These are phyloP conservation scores for Lingula anatina DNA, from an alignment of 2,888 invertebrate genomes.

Conservation along the genomic window DNA sequence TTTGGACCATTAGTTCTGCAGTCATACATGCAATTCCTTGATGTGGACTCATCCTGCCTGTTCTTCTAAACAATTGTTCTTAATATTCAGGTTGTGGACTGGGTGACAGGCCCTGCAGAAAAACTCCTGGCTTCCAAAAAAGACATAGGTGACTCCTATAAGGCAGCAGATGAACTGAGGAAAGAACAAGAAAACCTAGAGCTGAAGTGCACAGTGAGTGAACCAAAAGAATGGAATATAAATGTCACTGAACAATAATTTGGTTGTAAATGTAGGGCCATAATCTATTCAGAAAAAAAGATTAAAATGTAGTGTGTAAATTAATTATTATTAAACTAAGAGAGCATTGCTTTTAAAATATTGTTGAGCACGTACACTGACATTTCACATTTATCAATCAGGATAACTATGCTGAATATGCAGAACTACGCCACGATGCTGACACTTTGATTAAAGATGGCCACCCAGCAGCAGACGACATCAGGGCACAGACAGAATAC, in stretches of 20 bases:
- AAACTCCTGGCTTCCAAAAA: slow-evolving; percentile 66
- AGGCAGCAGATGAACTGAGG: slow-evolving; percentile 70
- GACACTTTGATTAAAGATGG: slow-evolving; percentile 56
- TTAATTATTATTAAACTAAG: no score
- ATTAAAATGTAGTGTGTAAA: no score
- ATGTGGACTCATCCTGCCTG: no score
- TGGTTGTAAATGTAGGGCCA: background rate
- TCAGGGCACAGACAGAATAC: slow-evolving; percentile 70
- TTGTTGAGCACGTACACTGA: no score
- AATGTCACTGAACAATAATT: background rate
- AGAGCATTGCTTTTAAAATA: no score
- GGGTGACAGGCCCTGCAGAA: slow-evolving; percentile 74
- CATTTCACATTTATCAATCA: slow-evolving; percentile 27
- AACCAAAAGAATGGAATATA: background rate
- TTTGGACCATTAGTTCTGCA: no score
- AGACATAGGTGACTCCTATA: slow-evolving; percentile 62
- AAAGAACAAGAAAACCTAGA: slow-evolving; percentile 71
- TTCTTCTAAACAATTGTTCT: no score
- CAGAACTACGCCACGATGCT: slow-evolving; percentile 70
- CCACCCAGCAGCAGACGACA: slow-evolving; percentile 59
- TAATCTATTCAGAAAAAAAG: background rate
- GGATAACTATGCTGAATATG: slow-evolving; percentile 75
- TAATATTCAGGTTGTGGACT: slow-evolving; percentile 71
- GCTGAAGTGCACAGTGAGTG: slow-evolving; percentile 65
- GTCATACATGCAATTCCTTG: no score